A percentile compares a stretch with the other conserved stretches of the same genome.
These are phyloP conservation scores for Chrysolina oricalcia DNA, from an alignment of 2,888 invertebrate species.

Conservation along the genomic window DNA sequence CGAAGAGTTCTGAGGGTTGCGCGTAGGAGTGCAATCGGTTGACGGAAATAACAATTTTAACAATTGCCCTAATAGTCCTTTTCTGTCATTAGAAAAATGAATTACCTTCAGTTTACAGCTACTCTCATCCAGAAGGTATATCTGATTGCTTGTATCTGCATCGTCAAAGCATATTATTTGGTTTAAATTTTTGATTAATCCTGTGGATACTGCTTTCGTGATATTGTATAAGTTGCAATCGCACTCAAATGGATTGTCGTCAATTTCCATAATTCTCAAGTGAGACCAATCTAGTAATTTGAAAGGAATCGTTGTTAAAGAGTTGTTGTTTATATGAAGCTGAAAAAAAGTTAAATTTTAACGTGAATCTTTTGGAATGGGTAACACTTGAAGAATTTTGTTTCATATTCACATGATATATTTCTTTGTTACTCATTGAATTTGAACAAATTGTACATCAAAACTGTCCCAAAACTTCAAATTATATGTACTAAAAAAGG, in stretches of 20 bases:
- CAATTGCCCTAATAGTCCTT: too few relatives aligned
- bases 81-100: not conserved
- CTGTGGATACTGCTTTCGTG: constrained; percentile 56
- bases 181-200: constrained; percentile 59
- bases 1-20: too few relatives aligned
- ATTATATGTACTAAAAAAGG: too few relatives aligned
- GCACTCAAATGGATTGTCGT: constrained; percentile 80
- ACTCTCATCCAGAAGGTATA: constrained; percentile 57
- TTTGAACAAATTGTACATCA: too few relatives aligned
- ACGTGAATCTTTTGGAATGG: too few relatives aligned
- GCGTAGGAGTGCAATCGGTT: too few relatives aligned
- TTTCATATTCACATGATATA: too few relatives aligned
- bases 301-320: constrained; percentile 74
- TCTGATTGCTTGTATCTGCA: constrained; percentile 50
- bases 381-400: too few relatives aligned
- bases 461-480: too few relatives aligned
- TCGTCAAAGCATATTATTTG: constrained; percentile 63
- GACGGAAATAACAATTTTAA: too few relatives aligned
- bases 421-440: too few relatives aligned
- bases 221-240: constrained; percentile 74
- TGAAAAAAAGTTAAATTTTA: constrained; percentile 61
- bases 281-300: constrained; percentile 75
- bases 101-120: constrained; percentile 24
- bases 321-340: constrained; percentile 79
- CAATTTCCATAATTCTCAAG: constrained; percentile 75